phyloP scores from a whole-genome alignment of 2,888 invertebrate genomes.

The Synanthedon tipuliformis region DNA sequence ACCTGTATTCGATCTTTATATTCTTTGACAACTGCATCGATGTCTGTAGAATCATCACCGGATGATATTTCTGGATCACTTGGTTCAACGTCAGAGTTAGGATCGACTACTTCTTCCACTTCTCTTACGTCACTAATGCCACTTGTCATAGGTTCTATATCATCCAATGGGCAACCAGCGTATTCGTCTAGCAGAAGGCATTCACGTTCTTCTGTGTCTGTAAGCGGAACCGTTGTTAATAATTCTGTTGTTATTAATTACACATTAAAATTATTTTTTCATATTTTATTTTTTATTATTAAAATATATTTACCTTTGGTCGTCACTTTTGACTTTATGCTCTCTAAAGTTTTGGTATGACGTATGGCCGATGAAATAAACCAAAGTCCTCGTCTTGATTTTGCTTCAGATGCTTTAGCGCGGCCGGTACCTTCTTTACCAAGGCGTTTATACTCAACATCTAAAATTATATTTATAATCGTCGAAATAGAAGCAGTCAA shows the following conservation, averaged over 20 bases:
- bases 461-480: slow-evolving; percentile 21
- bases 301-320: slow-evolving; percentile 36
- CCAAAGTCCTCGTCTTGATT: slow-evolving; percentile 54
- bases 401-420: slow-evolving; percentile 26
- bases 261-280: too few species aligned
- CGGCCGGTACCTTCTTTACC: slow-evolving; percentile 28
- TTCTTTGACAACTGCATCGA: slow-evolving; percentile 82
- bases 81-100: slow-evolving; percentile 50
- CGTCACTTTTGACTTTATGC: slow-evolving; percentile 57
- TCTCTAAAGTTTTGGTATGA: slow-evolving; percentile 61
- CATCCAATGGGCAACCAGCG: slow-evolving; percentile 47
- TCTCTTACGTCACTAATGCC: slow-evolving; percentile 33
- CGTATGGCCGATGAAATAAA: slow-evolving; percentile 63
- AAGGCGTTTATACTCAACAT: slow-evolving; percentile 61
- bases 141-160: slow-evolving; percentile 38
- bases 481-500: too few species aligned
- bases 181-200: slow-evolving; percentile 72
- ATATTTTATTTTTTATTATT: neutral
- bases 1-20: slow-evolving; percentile 79
- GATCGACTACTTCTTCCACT: slow-evolving; percentile 31
- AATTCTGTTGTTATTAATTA: too few species aligned
- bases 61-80: slow-evolving; percentile 70
- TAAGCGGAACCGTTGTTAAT: slow-evolving; percentile 5
- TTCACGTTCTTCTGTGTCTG: slow-evolving; percentile 69
- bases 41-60: slow-evolving; percentile 78